Evolutionary conservation across 2,888 invertebrate genomes (phyloP), one percentile per base, ranked within the genome.

Genomic region (Acheta domesticus): DNA sequence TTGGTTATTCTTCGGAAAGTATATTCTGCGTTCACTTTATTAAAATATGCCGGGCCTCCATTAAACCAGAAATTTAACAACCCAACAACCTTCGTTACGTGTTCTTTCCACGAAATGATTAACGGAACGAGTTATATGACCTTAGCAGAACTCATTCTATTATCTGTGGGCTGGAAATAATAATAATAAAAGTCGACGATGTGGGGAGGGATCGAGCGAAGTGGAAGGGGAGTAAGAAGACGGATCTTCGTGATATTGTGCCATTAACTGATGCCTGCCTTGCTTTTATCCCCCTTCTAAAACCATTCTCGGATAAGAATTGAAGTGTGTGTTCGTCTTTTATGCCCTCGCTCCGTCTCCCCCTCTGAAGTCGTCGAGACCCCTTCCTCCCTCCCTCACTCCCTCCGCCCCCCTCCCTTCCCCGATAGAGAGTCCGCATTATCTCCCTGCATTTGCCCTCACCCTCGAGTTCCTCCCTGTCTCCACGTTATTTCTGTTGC

Each of bases 91-190:
- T 62, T 62, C 62, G 62, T n/a, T 62, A 62, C 62, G 62, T 62
- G 62, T 16, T 19, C n/a, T n/a, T 62, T 62, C 62, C 62, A 14
- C 62, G 62, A 62, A 62, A 62, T 62, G 62, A 62, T 62, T 62
- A 62, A 62, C 62, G 62, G 14, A 62, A 62, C 62, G 62, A 62
- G 62, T 62, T 62, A 62, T 62, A 62, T 62, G 62, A 62, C 62
- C 62, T 62, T 62, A 62, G 62, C 62, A 62, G 62, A 62, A 62
- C 62, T 62, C 62, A 62, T 62, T 62, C 62, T 62, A 62, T 62
- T 62, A 62, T 62, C 62, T 62, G 62, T 62, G n/a, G 62, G 14
- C 62, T 62, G 62, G 62, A 62, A 62, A 62, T 62, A 62, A 62
- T 62, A 62, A 62, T 19, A 62, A n/a, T 62, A 14, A n/a, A 62